These are phyloP conservation scores for Stenchaetothrips biformis DNA, from an alignment of 2,888 invertebrate genomes.

Conservation along the genomic window DNA sequence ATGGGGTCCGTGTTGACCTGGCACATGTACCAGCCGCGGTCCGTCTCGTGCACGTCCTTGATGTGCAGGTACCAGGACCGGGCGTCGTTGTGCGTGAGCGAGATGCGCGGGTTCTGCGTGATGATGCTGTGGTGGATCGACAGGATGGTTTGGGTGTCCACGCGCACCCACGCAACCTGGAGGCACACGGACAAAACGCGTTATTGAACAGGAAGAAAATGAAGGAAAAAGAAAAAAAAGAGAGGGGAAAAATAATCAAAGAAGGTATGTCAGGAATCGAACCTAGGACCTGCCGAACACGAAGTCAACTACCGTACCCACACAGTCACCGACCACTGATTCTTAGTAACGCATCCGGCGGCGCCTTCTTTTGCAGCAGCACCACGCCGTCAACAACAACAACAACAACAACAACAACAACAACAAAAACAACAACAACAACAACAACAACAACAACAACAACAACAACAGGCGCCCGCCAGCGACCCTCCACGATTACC, in stretches of 20 bases:
- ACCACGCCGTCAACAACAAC: too few species aligned
- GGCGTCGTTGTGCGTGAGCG: constrained; percentile 81
- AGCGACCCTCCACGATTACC: too few species aligned
- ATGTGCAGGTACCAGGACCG: constrained; percentile 89
- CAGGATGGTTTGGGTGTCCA: constrained; percentile 86
- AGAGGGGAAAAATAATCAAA: not conserved
- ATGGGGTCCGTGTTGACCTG: constrained; percentile 93
- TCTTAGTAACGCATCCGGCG: too few species aligned
- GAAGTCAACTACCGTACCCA: too few species aligned
- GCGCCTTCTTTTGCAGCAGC: too few species aligned
- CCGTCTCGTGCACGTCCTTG: constrained; percentile 78
- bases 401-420: too few species aligned
- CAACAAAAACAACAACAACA: too few species aligned
- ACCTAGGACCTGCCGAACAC: too few species aligned
- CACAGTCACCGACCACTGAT: too few species aligned
- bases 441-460: too few species aligned
- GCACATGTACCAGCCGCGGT: constrained; percentile 90
- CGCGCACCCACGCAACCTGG: constrained; percentile 89
- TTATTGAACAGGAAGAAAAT: not conserved
- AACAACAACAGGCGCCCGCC: too few species aligned
- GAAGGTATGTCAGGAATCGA: not conserved
- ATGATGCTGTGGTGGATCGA: constrained; percentile 90
- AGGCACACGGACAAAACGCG: constrained; percentile 29
- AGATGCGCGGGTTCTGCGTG: constrained; percentile 83
- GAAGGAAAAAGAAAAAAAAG: too few species aligned